Conservation (phyloP, 2,888 invertebrate genomes). For the Brassicogethes aeneus region DNA sequence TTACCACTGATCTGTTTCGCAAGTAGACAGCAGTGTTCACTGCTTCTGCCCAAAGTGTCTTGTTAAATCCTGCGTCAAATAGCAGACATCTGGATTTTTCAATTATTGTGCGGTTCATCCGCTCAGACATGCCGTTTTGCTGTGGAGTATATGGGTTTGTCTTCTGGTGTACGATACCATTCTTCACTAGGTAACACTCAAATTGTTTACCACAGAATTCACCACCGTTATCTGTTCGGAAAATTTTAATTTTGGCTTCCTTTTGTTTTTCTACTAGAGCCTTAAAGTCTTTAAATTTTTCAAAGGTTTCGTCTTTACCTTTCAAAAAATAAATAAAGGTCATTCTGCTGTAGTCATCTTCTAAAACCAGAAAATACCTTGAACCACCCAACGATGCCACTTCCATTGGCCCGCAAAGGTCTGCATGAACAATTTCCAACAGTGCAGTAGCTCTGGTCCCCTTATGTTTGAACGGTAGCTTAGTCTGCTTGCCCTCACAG, state of each 20-base stretch:
- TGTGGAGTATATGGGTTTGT: slow-evolving; percentile 17
- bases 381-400: slow-evolving; percentile 17
- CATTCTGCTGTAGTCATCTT: slow-evolving; percentile 23
- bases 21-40: slow-evolving; percentile 15
- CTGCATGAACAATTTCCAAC: slow-evolving; percentile 24
- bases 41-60: slow-evolving; percentile 26
- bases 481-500: slow-evolving; percentile 23
- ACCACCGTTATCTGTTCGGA: slow-evolving; percentile 23
- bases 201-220: slow-evolving; percentile 13
- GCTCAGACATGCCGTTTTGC: slow-evolving; percentile 24
- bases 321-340: no score
- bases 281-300: slow-evolving; percentile 24
- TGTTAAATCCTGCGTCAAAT: slow-evolving; percentile 13
- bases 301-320: slow-evolving; percentile 22
- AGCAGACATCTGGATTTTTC: slow-evolving; percentile 20
- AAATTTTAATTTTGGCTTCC: slow-evolving; percentile 20
- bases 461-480: slow-evolving; percentile 19
- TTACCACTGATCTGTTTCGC: slow-evolving; percentile 14
- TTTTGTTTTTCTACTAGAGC: slow-evolving; percentile 24
- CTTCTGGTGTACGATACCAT: slow-evolving; percentile 27
- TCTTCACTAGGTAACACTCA: slow-evolving; percentile 14
- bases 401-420: no score
- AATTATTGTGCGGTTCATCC: slow-evolving; percentile 20
- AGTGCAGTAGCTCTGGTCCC: slow-evolving; percentile 16
- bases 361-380: slow-evolving; percentile 24